These are phyloP conservation scores for Leptopilina syphax DNA, from an alignment of 2,888 invertebrate species.

Conservation along the genomic window DNA sequence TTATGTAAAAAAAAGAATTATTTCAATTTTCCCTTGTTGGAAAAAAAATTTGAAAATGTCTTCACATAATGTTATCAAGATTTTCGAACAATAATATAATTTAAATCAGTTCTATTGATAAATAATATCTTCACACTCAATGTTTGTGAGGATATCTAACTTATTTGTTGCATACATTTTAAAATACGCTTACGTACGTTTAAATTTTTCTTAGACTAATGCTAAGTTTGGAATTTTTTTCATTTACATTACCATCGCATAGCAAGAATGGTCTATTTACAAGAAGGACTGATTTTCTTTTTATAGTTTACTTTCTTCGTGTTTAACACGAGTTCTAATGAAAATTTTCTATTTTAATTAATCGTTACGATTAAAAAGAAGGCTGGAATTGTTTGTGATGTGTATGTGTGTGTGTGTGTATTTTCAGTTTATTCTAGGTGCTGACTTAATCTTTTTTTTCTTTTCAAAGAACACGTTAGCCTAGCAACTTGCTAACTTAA, in stretches of 20 bases:
- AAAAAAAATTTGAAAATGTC: no score
- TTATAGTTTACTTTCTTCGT: constrained; percentile 26
- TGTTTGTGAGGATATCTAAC: constrained; percentile 3
- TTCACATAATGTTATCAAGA: no score
- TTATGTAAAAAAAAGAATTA: no score
- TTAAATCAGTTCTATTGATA: constrained; percentile 5
- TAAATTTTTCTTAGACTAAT: constrained; percentile 27
- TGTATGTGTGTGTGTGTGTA: background rate
- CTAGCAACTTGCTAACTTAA: constrained; percentile 16
- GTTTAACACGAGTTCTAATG: constrained; percentile 9
- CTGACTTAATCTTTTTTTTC: constrained; percentile 12
- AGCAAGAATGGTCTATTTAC: constrained; percentile 33
- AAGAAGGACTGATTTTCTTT: constrained; percentile 12
- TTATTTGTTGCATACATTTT: constrained; percentile 15
- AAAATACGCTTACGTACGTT: constrained; percentile 4
- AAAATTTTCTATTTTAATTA: constrained; percentile 12
- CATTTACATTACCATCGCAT: constrained; percentile 36
- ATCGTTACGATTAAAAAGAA: constrained; percentile 22
- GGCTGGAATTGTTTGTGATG: background rate
- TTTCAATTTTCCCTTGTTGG: no score
- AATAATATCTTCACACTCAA: constrained; percentile 16
- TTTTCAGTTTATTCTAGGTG: background rate
- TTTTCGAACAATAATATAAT: no score
- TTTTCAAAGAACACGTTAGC: constrained; percentile 18
- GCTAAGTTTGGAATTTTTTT: background rate